phyloP scores from a whole-genome alignment of 2,888 invertebrate genomes.

The Sminthurides aquaticus region DNA sequence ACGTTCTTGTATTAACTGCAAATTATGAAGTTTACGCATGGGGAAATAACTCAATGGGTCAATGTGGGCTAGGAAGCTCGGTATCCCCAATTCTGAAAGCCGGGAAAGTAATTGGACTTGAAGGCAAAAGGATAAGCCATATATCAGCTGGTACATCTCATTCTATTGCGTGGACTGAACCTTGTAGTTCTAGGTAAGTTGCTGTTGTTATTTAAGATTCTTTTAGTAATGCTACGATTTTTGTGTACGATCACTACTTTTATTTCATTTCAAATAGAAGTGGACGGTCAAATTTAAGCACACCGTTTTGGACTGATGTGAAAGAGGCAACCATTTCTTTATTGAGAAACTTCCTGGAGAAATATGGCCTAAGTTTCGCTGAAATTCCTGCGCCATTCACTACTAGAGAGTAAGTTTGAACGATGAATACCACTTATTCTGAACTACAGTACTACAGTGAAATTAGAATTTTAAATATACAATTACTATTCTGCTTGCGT shows the following conservation, averaged over 20 bases:
- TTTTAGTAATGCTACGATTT: too few species aligned
- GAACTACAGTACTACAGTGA: not conserved
- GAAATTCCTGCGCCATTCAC: constrained; percentile 50
- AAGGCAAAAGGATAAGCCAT: constrained; percentile 53
- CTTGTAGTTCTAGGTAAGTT: constrained; percentile 10
- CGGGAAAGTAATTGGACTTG: constrained; percentile 53
- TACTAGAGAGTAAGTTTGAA: constrained; percentile 45
- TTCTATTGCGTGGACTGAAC: constrained; percentile 56
- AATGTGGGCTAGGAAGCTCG: constrained; percentile 58
- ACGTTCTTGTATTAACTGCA: constrained; percentile 56
- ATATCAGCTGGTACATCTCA: constrained; percentile 60
- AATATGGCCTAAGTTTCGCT: constrained; percentile 53
- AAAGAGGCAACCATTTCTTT: constrained; percentile 56
- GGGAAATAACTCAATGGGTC: constrained; percentile 58
- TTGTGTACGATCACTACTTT: too few species aligned
- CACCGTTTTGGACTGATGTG: constrained; percentile 57
- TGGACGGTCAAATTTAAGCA: not conserved
- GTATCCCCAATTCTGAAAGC: constrained; percentile 56
- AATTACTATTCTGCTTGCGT: too few species aligned
- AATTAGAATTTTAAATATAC: too few species aligned
- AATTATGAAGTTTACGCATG: constrained; percentile 48
- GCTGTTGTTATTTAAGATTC: too few species aligned
- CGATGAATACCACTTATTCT: constrained; percentile 9
- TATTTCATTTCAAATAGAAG: too few species aligned
- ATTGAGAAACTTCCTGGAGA: constrained; percentile 54